phyloP scores from a whole-genome alignment of 2,888 invertebrate genomes.

The Ormyrus thymus region DNA sequence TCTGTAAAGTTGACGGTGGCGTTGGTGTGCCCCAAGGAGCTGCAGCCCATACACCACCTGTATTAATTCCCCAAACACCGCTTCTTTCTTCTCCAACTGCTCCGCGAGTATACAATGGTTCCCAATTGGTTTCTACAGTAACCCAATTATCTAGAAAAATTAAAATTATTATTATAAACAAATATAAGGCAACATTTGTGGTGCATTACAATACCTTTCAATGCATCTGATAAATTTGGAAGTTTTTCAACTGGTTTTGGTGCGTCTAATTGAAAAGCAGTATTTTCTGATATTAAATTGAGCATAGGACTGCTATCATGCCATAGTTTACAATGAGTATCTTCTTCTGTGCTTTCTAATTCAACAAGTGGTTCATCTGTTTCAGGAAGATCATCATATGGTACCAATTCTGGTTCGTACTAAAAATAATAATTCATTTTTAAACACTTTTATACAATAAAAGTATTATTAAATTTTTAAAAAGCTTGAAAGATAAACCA shows the following conservation, averaged over 20 bases:
- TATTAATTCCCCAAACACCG: constrained; percentile 73
- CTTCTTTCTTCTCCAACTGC: constrained; percentile 73
- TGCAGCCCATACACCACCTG: constrained; percentile 73
- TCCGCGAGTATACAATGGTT: constrained; percentile 70
- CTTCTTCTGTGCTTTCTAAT: constrained; percentile 68
- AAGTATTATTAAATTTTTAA: no score
- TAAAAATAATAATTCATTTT: no score
- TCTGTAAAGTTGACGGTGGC: constrained; percentile 66
- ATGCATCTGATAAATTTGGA: constrained; percentile 63
- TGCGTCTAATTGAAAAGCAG: constrained; percentile 63
- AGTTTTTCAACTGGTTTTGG: constrained; percentile 65
- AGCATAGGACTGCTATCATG: constrained; percentile 65
- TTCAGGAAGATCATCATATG: constrained; percentile 72
- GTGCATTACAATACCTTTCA: constrained; percentile 62
- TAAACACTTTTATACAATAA: no score
- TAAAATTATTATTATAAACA: constrained; percentile 20
- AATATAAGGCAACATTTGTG: neutral
- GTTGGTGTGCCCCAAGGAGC: constrained; percentile 73
- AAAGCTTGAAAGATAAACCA: no score
- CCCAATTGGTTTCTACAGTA: constrained; percentile 71
- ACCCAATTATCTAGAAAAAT: constrained; percentile 68
- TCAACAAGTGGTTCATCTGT: constrained; percentile 71
- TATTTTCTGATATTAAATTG: constrained; percentile 62
- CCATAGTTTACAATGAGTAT: constrained; percentile 67
- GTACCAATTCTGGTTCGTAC: constrained; percentile 69